phyloP scores from a whole-genome alignment of 2,113 vertebrate species.

The Pangasianodon gigas region DNA sequence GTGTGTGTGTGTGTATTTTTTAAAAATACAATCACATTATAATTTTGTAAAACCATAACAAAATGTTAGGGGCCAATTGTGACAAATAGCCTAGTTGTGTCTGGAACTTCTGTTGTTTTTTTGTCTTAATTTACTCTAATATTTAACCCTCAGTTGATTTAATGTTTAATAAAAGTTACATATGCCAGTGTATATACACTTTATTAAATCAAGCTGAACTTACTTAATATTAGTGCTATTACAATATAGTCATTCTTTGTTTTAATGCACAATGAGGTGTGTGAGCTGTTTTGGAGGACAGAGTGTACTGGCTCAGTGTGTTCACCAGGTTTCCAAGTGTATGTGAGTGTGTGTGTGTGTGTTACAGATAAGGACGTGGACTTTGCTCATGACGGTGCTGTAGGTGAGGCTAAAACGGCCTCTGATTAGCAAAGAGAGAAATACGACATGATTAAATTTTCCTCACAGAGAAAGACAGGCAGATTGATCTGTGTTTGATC shows the following conservation, averaged over 20 bases:
- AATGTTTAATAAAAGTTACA: background rate
- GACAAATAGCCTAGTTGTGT: background rate
- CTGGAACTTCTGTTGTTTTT: background rate
- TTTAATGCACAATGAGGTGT: background rate
- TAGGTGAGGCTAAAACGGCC: conserved; percentile 71
- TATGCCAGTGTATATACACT: background rate
- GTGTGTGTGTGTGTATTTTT: background rate
- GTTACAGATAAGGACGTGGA: conserved; percentile 69
- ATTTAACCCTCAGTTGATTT: background rate
- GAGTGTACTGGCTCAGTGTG: background rate
- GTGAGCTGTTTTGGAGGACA: background rate
- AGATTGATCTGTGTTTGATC: conserved; percentile 56
- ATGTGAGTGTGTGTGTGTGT: conserved; percentile 15
- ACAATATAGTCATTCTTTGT: background rate
- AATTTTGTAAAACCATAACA: no score
- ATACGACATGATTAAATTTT: conserved; percentile 69
- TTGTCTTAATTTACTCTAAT: background rate
- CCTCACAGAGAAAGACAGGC: conserved; percentile 51
- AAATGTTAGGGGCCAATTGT: background rate
- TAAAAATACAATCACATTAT: no score
- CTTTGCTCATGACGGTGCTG: conserved; percentile 68
- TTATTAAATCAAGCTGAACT: background rate
- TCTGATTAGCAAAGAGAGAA: conserved; percentile 69
- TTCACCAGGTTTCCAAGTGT: conserved; percentile 10
- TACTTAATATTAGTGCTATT: background rate